Conservation (phyloP, 1,140 invertebrate species). For the Colletes latitarsis region DNA sequence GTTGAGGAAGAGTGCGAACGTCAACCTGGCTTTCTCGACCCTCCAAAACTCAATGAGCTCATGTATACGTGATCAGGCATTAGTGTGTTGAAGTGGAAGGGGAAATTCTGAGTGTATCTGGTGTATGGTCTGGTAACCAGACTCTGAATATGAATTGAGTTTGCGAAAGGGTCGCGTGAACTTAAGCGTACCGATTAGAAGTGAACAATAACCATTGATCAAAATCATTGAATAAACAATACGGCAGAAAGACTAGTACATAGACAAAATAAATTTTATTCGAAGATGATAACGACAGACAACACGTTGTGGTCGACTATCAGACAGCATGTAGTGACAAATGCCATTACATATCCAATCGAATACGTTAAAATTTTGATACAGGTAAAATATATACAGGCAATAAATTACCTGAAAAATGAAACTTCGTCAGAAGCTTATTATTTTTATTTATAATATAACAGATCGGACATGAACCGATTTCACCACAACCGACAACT, state of each 20-base stretch:
- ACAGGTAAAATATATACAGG: slow-evolving; percentile 80
- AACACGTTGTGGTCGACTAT: slow-evolving; percentile 44
- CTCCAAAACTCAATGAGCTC: too few relatives aligned
- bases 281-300: slow-evolving; percentile 63
- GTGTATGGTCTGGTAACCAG: too few relatives aligned
- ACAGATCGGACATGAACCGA: slow-evolving; percentile 93
- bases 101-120: too few relatives aligned
- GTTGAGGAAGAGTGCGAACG: too few relatives aligned
- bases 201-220: not conserved
- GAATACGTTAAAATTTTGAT: slow-evolving; percentile 92
- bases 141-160: not conserved
- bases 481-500: slow-evolving; percentile 86
- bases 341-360: slow-evolving; percentile 86
- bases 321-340: slow-evolving; percentile 76
- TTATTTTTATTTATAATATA: slow-evolving; percentile 60
- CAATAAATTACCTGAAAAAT: not conserved
- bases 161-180: not conserved
- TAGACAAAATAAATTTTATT: slow-evolving; percentile 6
- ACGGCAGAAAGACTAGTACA: too few relatives aligned
- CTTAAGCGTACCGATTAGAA: not conserved
- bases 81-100: too few relatives aligned
- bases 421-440: slow-evolving; percentile 9
- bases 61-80: too few relatives aligned
- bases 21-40: too few relatives aligned
- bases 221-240: not conserved